Evolutionary conservation across 2,888 invertebrate species (phyloP).

Genomic region (Patella depressa): DNA sequence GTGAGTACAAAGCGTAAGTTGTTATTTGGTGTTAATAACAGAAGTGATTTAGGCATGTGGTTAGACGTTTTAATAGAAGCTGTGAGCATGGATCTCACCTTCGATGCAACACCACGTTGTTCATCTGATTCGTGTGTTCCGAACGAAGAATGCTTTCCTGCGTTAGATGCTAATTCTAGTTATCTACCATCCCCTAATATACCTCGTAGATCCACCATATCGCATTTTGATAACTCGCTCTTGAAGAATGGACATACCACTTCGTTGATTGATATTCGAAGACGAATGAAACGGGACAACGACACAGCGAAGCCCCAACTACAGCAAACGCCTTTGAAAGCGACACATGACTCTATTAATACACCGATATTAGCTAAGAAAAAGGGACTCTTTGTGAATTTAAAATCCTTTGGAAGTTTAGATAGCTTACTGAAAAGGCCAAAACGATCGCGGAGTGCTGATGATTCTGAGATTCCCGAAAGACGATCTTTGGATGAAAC

Average conservation of each 20-base stretch:
- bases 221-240: not conserved
- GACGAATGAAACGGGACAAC: slow-evolving; percentile 28
- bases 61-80: slow-evolving; percentile 43
- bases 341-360: slow-evolving; percentile 37
- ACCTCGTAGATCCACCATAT: not conserved
- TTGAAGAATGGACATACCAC: not conserved
- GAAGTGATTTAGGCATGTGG: slow-evolving; percentile 48
- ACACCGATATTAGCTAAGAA: slow-evolving; percentile 23
- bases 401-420: slow-evolving; percentile 50
- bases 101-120: not conserved
- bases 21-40: slow-evolving; percentile 50
- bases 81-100: slow-evolving; percentile 44
- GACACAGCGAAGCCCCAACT: slow-evolving; percentile 33
- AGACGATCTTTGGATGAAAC: slow-evolving; percentile 35
- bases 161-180: slow-evolving; percentile 16
- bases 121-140: not conserved
- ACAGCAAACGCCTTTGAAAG: slow-evolving; percentile 46
- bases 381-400: slow-evolving; percentile 37
- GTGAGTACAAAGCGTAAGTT: slow-evolving; percentile 46
- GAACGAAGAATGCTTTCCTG: slow-evolving; percentile 14
- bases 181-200: slow-evolving; percentile 28
- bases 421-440: slow-evolving; percentile 44
- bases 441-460: slow-evolving; percentile 39
- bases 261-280: slow-evolving; percentile 19
- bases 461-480: slow-evolving; percentile 25